Percentiles rank a stretch among this genome's conserved stretches.
Evolutionary conservation across 2,113 vertebrate genomes (phyloP).

Genomic region (Panthera leo): DNA sequence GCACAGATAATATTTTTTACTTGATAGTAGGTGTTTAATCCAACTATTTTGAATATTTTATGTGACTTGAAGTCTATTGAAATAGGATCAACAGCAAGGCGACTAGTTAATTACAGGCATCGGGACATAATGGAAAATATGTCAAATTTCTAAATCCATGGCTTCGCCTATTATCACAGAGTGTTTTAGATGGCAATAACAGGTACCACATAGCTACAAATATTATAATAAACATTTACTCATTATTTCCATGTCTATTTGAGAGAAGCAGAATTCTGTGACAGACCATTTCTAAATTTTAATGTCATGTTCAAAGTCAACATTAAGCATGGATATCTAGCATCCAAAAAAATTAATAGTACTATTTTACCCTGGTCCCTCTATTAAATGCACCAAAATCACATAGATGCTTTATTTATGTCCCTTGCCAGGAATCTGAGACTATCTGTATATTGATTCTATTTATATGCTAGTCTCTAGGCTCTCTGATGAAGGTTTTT

Average conservation of each 20-base stretch:
- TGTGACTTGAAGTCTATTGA: background rate
- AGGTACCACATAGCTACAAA: background rate
- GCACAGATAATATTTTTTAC: background rate
- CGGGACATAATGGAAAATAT: background rate
- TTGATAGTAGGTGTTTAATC: constrained; percentile 13
- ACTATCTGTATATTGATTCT: background rate
- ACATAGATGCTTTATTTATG: background rate
- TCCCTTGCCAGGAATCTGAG: background rate
- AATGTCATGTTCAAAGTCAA: background rate
- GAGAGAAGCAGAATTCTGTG: background rate
- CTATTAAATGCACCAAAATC: background rate
- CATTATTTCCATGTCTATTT: background rate
- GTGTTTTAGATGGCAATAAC: background rate
- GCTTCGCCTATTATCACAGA: background rate
- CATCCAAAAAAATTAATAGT: background rate
- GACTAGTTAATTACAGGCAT: background rate
- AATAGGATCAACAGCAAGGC: background rate
- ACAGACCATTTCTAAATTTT: background rate
- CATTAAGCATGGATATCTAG: background rate
- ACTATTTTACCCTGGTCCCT: background rate
- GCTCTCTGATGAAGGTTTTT: background rate
- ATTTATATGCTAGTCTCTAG: background rate
- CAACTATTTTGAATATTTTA: constrained; percentile 53
- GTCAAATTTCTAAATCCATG: background rate
- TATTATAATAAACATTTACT: background rate